These are phyloP conservation scores for Drosophila putrida DNA, from an alignment of 2,888 invertebrate species.

Conservation along the genomic window DNA sequence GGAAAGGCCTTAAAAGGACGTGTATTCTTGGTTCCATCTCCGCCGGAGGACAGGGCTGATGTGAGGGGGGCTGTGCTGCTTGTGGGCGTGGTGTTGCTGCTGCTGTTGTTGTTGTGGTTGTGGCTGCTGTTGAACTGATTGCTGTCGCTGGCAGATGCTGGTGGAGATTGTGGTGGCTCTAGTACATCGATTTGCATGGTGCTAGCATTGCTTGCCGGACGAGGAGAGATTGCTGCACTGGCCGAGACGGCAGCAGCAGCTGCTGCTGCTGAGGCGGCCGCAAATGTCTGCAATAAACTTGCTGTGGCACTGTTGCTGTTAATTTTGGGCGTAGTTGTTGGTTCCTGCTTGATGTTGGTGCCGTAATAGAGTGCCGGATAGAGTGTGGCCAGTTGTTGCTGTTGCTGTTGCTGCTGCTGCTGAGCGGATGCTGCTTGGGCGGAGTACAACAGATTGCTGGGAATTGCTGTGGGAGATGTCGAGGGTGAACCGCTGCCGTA, in stretches of 20 bases:
- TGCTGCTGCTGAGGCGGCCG: conserved; percentile 54
- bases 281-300: conserved; percentile 42
- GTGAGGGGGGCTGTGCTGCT: conserved; percentile 53
- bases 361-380: conserved; percentile 75
- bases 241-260: conserved; percentile 50
- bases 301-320: conserved; percentile 45
- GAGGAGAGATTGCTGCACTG: conserved; percentile 57
- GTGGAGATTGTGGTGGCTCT: conserved; percentile 54
- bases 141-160: conserved; percentile 22
- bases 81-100: conserved; percentile 35
- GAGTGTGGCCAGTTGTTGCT: conserved; percentile 60
- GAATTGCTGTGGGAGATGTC: conserved; percentile 65
- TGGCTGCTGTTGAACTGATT: neutral
- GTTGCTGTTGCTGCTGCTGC: conserved; percentile 50
- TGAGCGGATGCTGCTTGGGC: conserved; percentile 51
- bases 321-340: conserved; percentile 35
- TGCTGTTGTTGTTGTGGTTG: conserved; percentile 29
- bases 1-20: conserved; percentile 91
- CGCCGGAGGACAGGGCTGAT: conserved; percentile 8
- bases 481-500: conserved; percentile 80
- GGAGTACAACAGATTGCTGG: conserved; percentile 59
- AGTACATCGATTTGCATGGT: conserved; percentile 70
- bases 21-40: conserved; percentile 84
- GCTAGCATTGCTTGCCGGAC: conserved; percentile 61
- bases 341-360: conserved; percentile 67